Percentiles rank a stretch among this genome's conserved stretches.
Evolutionary conservation across 2,888 invertebrate genomes (phyloP).

Genomic region (Rhagonycha fulva): DNA sequence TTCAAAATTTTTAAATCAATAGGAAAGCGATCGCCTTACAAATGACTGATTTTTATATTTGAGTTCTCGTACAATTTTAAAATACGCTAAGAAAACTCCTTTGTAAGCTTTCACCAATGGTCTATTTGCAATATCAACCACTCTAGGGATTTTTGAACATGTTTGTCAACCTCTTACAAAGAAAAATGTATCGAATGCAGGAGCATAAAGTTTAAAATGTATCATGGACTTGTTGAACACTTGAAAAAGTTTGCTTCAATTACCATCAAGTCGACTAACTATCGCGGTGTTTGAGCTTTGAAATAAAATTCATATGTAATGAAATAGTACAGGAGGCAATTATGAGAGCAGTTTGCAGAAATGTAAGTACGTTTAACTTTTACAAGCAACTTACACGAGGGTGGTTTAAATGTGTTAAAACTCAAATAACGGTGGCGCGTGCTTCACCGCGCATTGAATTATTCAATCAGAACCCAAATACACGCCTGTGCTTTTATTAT

Average conservation of each 20-base stretch:
- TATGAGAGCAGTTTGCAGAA: constrained; percentile 27
- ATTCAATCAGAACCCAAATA: constrained; percentile 44
- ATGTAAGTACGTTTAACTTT: constrained; percentile 37
- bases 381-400: constrained; percentile 27
- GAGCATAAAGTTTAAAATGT: neutral
- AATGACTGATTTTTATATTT: constrained; percentile 1
- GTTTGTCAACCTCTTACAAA: neutral
- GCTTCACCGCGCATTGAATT: constrained; percentile 42
- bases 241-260: neutral
- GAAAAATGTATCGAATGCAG: neutral
- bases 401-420: constrained; percentile 44
- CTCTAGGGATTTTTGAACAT: neutral
- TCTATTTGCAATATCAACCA: neutral
- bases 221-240: neutral
- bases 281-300: constrained; percentile 1
- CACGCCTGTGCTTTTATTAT: constrained; percentile 44
- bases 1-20: neutral
- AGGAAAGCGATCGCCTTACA: neutral
- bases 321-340: constrained; percentile 23
- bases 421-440: constrained; percentile 42
- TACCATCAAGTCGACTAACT: neutral
- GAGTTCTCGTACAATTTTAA: neutral
- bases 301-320: constrained; percentile 28
- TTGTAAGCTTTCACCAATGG: constrained; percentile 1
- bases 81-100: neutral